Evolutionary conservation across 2,113 vertebrate species (phyloP).

Genomic region (Parotia lawesii): DNA sequence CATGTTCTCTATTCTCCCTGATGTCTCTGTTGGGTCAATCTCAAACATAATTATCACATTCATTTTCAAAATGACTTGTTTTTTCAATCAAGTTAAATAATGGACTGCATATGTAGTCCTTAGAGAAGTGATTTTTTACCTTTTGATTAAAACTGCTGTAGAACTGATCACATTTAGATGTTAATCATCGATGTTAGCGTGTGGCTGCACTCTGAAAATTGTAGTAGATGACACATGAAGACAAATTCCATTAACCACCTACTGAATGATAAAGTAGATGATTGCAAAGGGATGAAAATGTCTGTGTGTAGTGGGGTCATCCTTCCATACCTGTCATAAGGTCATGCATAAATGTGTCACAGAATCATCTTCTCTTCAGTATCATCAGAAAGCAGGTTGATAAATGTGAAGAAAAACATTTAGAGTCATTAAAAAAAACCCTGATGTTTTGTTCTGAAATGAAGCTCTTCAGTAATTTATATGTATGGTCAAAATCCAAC

Average conservation of each 20-base stretch:
- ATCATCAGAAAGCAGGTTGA: background rate
- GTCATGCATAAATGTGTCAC: background rate
- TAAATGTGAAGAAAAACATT: background rate
- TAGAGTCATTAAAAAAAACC: background rate
- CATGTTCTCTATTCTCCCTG: background rate
- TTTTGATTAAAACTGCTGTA: conserved; percentile 15
- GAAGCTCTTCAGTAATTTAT: background rate
- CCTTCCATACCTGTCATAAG: background rate
- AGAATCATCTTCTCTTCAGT: background rate
- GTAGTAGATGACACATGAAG: background rate
- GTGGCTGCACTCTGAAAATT: background rate
- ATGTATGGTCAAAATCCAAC: background rate
- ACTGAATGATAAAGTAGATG: background rate
- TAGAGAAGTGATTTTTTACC: background rate
- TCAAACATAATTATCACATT: conserved; percentile 12
- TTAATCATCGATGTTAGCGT: background rate
- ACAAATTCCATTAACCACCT: conserved; percentile 9
- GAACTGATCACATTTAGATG: background rate
- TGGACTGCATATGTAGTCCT: background rate
- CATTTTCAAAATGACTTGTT: background rate
- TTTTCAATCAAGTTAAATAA: conserved; percentile 18
- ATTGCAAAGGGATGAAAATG: background rate
- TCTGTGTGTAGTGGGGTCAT: background rate
- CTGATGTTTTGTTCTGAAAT: background rate
- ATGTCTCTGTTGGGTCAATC: background rate